Base-by-base conservation (phyloP, 2,113 vertebrate species). In the Theristicus caerulescens region DNA sequence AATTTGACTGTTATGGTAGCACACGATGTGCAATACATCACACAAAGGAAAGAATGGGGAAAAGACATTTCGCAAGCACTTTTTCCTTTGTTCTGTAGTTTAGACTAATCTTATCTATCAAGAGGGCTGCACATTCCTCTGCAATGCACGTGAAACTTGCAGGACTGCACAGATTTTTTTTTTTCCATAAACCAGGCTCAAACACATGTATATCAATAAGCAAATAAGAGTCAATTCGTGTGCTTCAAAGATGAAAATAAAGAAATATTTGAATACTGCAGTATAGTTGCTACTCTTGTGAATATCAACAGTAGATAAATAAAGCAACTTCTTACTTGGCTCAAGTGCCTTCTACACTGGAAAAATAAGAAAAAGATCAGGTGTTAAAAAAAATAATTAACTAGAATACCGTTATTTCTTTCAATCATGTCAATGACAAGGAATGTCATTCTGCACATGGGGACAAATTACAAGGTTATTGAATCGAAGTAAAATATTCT, bases 401-500 rank as follows among this genome's bases (percentile, higher is more conserved):
- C 47, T 40, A 70, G 19, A 78, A n/a, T 26, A 22, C 16, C 34
- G 1, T 31, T 26, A 19, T 20, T n/a, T 88, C 52, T 77, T 79
- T 87, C 57, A 65, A 86, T 94, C 94, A 40, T 79, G 78, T 82
- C 59, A 65, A 86, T 84, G 88, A 73, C 67, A 82, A 83, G 52
- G 73, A 93, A 86, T 36, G 18, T 27, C 51, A 31, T 55, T 74
- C 89, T 88, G 66, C 69, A 92, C 67, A 44, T 16, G 82, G 86
- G 46, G 71, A 93, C 79, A 93, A 91, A 93, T 93, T 81, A 64
- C 36, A 49, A 74, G 90, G 71, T 84, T 90, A 74, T 26, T 70
- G 83, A 92, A 87, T 91, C 42, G 25, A 96, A 86, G 70, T 40
- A 26, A 9, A 74, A 16, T 67, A 58, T 89, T 94, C 55, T 32